Evolutionary conservation across 2,113 vertebrate genomes (phyloP).

Genomic region (Paraplagusia blochii): DNA sequence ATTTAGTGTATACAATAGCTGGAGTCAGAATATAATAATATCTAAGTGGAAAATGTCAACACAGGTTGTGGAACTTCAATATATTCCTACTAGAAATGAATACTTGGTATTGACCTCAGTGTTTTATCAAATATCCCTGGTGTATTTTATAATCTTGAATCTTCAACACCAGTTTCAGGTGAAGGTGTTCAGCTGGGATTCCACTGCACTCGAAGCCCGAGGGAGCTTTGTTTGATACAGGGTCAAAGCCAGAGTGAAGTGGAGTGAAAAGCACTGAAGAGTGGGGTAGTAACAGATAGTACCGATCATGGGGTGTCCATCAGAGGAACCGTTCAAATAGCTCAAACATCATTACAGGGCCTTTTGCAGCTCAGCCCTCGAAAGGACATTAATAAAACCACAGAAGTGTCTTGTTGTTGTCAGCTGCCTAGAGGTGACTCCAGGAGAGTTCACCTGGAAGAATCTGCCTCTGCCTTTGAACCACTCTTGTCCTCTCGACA

Average conservation of each 20-base stretch:
- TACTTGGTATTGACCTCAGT: background rate
- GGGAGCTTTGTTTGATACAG: conserved; percentile 28
- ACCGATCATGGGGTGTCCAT: conserved; percentile 46
- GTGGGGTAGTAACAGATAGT: conserved; percentile 42
- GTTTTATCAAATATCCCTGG: too few species aligned
- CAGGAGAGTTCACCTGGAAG: conserved; percentile 43
- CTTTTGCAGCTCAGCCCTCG: conserved; percentile 43
- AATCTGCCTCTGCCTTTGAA: conserved; percentile 29
- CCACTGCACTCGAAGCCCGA: conserved; percentile 30
- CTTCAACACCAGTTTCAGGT: conserved; percentile 13
- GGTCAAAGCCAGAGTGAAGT: conserved; percentile 40
- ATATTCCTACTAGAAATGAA: background rate
- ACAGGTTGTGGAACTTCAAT: conserved; percentile 6
- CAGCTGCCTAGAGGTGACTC: conserved; percentile 46
- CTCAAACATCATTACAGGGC: conserved; percentile 41
- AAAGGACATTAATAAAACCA: conserved; percentile 53
- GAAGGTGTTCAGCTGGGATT: conserved; percentile 33
- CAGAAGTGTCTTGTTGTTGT: conserved; percentile 46
- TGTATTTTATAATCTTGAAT: background rate
- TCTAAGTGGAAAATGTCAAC: too few species aligned
- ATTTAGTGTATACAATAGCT: too few species aligned
- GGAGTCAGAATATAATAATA: too few species aligned
- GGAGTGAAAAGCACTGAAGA: background rate
- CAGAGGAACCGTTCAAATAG: conserved; percentile 58
- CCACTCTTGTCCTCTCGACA: conserved; percentile 22